Evolutionary conservation across 1,140 invertebrate species (phyloP).

Genomic region (Drosophila parvula): DNA sequence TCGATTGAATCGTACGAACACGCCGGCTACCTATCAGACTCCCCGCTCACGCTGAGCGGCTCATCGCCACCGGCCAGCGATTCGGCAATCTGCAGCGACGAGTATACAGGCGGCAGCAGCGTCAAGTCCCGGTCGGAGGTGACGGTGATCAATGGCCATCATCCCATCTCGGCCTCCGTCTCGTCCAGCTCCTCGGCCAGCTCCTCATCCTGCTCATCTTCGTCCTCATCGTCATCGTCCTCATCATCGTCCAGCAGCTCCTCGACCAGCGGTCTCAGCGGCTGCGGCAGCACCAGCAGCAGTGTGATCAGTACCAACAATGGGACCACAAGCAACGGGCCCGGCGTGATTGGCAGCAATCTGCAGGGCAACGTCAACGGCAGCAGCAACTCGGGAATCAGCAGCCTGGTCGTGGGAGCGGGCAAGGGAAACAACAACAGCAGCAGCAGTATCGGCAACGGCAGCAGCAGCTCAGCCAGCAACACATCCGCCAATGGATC

Average conservation of each 20-base stretch:
- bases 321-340: constrained; percentile 51
- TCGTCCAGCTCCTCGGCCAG: constrained; percentile 77
- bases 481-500: constrained; percentile 31
- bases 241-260: constrained; percentile 71
- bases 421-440: constrained; percentile 55
- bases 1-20: constrained; percentile 93
- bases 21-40: constrained; percentile 86
- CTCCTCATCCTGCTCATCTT: constrained; percentile 74
- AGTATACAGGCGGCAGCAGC: constrained; percentile 79
- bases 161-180: constrained; percentile 79
- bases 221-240: constrained; percentile 67
- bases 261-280: constrained; percentile 76
- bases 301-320: constrained; percentile 67
- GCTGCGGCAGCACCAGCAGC: constrained; percentile 76
- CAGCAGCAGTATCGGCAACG: constrained; percentile 19
- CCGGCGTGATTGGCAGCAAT: constrained; percentile 80
- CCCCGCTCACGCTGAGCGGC: constrained; percentile 91
- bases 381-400: constrained; percentile 56
- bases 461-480: constrained; percentile 27
- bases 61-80: constrained; percentile 92
- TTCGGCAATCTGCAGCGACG: constrained; percentile 90
- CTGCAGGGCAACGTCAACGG: constrained; percentile 35
- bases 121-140: constrained; percentile 67
- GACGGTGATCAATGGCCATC: constrained; percentile 74
- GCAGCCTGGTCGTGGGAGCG: constrained; percentile 65